These are phyloP conservation scores for Dynastes maya DNA, from an alignment of 2,888 invertebrate species.

Conservation along the genomic window DNA sequence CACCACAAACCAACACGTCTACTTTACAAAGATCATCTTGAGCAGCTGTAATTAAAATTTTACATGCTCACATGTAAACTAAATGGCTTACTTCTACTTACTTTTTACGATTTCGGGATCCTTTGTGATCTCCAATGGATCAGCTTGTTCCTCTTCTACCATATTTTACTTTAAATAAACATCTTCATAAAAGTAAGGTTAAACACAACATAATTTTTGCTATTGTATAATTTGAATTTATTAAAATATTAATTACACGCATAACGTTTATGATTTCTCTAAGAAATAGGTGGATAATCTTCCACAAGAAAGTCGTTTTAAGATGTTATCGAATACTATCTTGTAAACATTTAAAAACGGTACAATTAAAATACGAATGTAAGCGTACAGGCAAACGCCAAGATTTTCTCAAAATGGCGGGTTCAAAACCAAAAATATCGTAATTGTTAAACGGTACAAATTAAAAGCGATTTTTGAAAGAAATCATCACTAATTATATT, in stretches of 20 bases:
- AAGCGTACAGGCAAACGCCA: conserved; percentile 50
- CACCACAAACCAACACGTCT: conserved; percentile 89
- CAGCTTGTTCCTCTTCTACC: conserved; percentile 53
- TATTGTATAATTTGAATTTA: neutral
- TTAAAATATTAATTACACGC: conserved; percentile 2
- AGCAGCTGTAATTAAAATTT: conserved; percentile 74
- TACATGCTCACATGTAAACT: neutral
- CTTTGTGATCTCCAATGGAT: conserved; percentile 58
- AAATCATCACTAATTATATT: neutral
- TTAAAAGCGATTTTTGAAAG: conserved; percentile 33
- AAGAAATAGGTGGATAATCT: neutral
- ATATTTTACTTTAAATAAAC: conserved; percentile 48
- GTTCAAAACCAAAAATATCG: conserved; percentile 58
- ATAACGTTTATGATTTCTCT: conserved; percentile 1
- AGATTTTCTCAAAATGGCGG: conserved; percentile 57
- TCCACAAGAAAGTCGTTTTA: neutral
- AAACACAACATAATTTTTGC: conserved; percentile 34
- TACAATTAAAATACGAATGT: conserved; percentile 36
- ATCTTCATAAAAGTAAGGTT: conserved; percentile 51
- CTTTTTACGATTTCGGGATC: conserved; percentile 59
- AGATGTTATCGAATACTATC: neutral
- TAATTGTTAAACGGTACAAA: conserved; percentile 45
- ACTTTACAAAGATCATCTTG: conserved; percentile 83
- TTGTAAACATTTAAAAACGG: conserved; percentile 25
- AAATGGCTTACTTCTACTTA: neutral